Base-by-base conservation (phyloP, 1,140 invertebrate genomes). In the Penaeus vannamei region DNA sequence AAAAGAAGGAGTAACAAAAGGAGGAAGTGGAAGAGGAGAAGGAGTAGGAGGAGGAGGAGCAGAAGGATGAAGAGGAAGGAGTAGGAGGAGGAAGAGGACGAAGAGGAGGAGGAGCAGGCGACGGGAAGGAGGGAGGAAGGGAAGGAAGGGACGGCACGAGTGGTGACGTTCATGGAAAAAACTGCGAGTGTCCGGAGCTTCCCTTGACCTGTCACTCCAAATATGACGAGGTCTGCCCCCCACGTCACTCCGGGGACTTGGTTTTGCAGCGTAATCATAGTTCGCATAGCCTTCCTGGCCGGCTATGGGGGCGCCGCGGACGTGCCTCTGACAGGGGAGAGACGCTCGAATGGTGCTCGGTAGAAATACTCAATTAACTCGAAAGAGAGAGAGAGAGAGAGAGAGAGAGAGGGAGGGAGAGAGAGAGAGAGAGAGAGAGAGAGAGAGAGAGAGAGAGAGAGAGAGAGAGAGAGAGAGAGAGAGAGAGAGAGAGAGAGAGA, bases 201-300 rank as follows among this genome's bases (percentile, higher is more conserved):
- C 82, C 87, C 87, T 89, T 89, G 87, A 89, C 87, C 87, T 89
- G 87, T 89, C 87, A 89, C 87, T 84, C 87, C 82, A 66, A 89
- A 89, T 84, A 89, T 89, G 87, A 89, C 87, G 87, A 79, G 29
- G n/a, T 82, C 82, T 19, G 66, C 61, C 87, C 82, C 87, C 72
- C 66, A 79, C 87, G 87, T 89, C 87, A 89, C 87, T 89, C 82
- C 42, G 42, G 77, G 82, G 29, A 64, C 66, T 72, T 61, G 87
- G 81, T 84, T 84, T 84, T 84, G 87, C 87, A 89, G 64, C 87
- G 87, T 89, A 89, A 89, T 89, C 87, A 89, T 84, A 84, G 87
- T 89, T 84, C 87, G 82, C 69, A 86, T 61, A 86, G 85, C 59
- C 85, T 32, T 59, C 66, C 61, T 53, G 12, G 81, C 36, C 36